These are phyloP conservation scores for Nematolebias whitei DNA, from an alignment of 2,113 vertebrate species.

Conservation along the genomic window DNA sequence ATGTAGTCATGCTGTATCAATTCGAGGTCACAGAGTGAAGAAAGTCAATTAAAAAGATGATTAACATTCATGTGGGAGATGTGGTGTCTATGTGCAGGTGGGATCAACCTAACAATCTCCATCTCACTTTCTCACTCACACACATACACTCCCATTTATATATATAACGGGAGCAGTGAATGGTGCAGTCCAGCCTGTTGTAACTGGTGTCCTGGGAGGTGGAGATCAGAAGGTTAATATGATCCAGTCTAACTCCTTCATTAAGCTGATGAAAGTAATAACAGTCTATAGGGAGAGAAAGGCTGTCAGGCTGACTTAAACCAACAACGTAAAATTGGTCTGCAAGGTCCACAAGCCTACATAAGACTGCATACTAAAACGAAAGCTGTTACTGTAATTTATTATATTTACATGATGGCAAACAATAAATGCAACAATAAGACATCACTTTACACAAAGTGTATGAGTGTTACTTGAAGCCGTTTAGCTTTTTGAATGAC, in stretches of 20 bases:
- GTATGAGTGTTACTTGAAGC: not conserved
- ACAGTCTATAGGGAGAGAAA: slow-evolving; percentile 50
- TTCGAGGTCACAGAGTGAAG: slow-evolving; percentile 69
- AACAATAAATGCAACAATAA: not conserved
- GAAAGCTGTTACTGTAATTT: slow-evolving; percentile 17
- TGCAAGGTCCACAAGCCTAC: slow-evolving; percentile 21
- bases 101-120: slow-evolving; percentile 28
- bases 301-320: slow-evolving; percentile 42
- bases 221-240: slow-evolving; percentile 74
- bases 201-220: slow-evolving; percentile 66
- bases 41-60: slow-evolving; percentile 78
- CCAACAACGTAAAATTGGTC: slow-evolving; percentile 28
- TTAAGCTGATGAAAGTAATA: slow-evolving; percentile 74
- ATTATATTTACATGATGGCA: not conserved
- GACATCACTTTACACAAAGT: not conserved
- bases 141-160: slow-evolving; percentile 21
- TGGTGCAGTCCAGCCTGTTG: slow-evolving; percentile 51
- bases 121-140: not conserved
- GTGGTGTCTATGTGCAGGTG: slow-evolving; percentile 43
- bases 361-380: slow-evolving; percentile 4
- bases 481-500: not conserved
- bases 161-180: slow-evolving; percentile 36
- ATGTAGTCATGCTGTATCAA: slow-evolving; percentile 44
- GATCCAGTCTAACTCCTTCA: slow-evolving; percentile 71
- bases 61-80: slow-evolving; percentile 75